phyloP scores from a whole-genome alignment of 2,888 invertebrate species.

The Yponomeuta sedellus region DNA sequence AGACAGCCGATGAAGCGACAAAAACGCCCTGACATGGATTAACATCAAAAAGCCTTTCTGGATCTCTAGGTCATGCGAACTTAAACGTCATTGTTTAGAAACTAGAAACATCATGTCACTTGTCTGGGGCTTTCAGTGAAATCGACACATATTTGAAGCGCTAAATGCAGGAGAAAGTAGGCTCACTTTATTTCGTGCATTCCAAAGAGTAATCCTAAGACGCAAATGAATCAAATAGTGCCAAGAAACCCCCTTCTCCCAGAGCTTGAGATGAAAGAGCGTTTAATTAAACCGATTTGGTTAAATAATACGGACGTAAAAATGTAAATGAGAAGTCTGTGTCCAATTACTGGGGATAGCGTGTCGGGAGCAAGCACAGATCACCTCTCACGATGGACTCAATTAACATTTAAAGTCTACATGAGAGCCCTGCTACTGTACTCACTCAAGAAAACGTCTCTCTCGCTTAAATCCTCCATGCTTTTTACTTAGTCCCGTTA shows the following conservation, averaged over 20 bases:
- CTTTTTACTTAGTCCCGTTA: conserved; percentile 53
- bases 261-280: conserved; percentile 10
- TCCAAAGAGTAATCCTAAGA: not conserved
- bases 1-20: not conserved
- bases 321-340: conserved; percentile 48
- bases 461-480: conserved; percentile 40
- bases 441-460: conserved; percentile 32
- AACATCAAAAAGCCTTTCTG: conserved; percentile 30
- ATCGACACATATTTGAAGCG: conserved; percentile 19
- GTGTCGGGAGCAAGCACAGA: conserved; percentile 44
- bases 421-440: conserved; percentile 43
- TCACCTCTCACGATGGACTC: conserved; percentile 59
- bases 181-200: not conserved
- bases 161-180: conserved; percentile 47
- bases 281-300: conserved; percentile 41
- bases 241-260: not conserved
- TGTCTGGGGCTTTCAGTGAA: conserved; percentile 26
- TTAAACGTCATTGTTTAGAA: conserved; percentile 30
- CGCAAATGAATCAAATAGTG: not conserved
- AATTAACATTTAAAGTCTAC: conserved; percentile 57
- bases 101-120: conserved; percentile 29
- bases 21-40: conserved; percentile 4
- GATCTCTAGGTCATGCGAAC: conserved; percentile 45
- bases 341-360: conserved; percentile 52
- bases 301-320: conserved; percentile 34